Evolutionary conservation across 2,113 vertebrate genomes (phyloP).

Genomic region (Thalassoma bifasciatum): DNA sequence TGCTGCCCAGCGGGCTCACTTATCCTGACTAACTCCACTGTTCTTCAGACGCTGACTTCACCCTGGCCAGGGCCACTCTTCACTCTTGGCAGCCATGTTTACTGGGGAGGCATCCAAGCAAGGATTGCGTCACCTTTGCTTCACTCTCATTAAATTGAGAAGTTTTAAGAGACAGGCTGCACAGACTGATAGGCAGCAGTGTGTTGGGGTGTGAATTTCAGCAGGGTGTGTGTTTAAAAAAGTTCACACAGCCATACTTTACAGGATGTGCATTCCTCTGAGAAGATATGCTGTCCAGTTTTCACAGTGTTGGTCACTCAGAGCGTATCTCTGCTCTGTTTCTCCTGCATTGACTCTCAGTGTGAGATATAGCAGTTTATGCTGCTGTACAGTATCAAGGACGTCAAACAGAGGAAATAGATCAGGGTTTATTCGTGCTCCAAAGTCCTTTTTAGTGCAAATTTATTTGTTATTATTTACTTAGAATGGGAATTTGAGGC

Average conservation of each 20-base stretch:
- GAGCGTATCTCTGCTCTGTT: conserved; percentile 32
- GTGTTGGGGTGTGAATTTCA: conserved; percentile 41
- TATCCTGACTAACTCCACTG: conserved; percentile 70
- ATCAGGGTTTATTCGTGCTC: background rate
- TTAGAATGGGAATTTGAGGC: background rate
- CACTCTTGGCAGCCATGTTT: conserved; percentile 59
- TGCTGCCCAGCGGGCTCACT: conserved; percentile 55
- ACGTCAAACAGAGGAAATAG: background rate
- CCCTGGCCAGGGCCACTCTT: conserved; percentile 38
- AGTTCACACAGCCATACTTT: conserved; percentile 35
- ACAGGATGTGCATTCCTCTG: conserved; percentile 40
- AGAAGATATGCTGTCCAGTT: conserved; percentile 30
- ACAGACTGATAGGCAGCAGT: conserved; percentile 47
- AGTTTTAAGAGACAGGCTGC: conserved; percentile 50
- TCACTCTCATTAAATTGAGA: conserved; percentile 64
- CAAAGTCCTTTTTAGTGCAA: conserved; percentile 2
- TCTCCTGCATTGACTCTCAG: conserved; percentile 18
- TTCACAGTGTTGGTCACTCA: conserved; percentile 24
- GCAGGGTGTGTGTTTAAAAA: conserved; percentile 36
- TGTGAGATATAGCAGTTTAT: conserved; percentile 2
- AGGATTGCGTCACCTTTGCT: conserved; percentile 72
- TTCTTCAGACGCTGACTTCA: conserved; percentile 69
- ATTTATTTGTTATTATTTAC: background rate
- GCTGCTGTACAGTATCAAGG: conserved; percentile 20
- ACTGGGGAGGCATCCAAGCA: conserved; percentile 61